Base-by-base conservation (phyloP, 1,140 invertebrate genomes). In the Scaptomyza graminum region DNA sequence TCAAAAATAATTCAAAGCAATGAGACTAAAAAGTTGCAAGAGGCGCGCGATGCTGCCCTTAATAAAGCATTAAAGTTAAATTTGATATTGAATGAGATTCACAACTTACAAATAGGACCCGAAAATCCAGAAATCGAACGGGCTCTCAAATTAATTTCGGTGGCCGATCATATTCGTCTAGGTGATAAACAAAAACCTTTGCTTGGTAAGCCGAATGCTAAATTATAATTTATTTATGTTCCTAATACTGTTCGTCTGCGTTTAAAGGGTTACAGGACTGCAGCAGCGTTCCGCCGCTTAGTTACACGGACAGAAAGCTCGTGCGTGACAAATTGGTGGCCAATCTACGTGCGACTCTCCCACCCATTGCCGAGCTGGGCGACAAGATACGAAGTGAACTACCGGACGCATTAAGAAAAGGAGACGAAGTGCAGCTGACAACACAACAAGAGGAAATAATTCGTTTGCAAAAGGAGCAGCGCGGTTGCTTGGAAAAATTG, bases 301-400 rank as follows among this genome's bases (percentile, higher is more conserved):
- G 61, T 43, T 89, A 89, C 15, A 67, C 60, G 4, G 80, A 89
- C n/a, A 55, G 76, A 8, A 90, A 84, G 41, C 44, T 60, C 2
- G 46, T 89, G 12, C 70, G 68, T 11, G 51, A 18, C 0, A 67
- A 61, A 15, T 39, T 89, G 13, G 50, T 51, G 6, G 55, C 59
- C 2, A 63, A 80, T n/a, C 34, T 90, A 0, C 63, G 60, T 15
- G 11, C 15, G 0, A 51, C 9, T 2, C 56, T 84, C 0, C 43
- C 55, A 1, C 77, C 80, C 5, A 84, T 89, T 50, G 74, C 44
- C 1, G 67, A 89, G 1, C 37, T 90, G 18, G 61, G 64, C 8
- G 67, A 75, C 8, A 80, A 52, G 37, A 77, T 89, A 18, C 67
- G 73, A 11, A 28, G 16, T 0, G 84, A 89, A 41, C 44, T 84